Evolutionary conservation across 2,888 invertebrate species (phyloP), one percentile per base, ranked within the genome.

Genomic region (Baccha elongata): DNA sequence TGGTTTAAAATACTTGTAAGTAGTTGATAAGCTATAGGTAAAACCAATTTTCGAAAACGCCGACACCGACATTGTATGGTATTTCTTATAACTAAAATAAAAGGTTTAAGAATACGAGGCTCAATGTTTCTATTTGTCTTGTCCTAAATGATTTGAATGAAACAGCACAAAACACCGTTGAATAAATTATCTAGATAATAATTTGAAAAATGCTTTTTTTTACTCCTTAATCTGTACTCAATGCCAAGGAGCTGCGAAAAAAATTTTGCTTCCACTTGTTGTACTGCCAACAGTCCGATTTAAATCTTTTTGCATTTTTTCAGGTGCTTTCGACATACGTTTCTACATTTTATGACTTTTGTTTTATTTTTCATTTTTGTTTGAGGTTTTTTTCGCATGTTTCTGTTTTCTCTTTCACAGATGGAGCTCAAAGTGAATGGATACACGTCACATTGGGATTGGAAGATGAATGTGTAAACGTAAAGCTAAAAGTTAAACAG

Each of bases 261-360:
- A 60, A 65, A 60, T 69, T 40, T 81, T 46, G 76, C 64, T 67
- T 71, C 81, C 81, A 81, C 81, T 81, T 81, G 81, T 76, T 81
- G 80, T 21, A 44, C 29, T 80, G 58, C 75, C 60, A 35, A 62
- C 69, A 44, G 52, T 67, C 71, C 71, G 76, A 81, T 67, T 75
- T 76, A 76, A 81, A 81, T 76, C 81, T 81, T 40, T 67, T 75
- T 60, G 60, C 60, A 81, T 75, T 71, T 81, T 62, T 81, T 71
- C 75, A 81, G 76, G 76, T 81, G 76, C 76, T 65, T 67, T 60
- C 52, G 52, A 75, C 81, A 75, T 81, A 65, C 75, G 55, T 81
- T 37, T 48, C 11, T 13, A 35, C 11, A 26, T 53, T 50, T 53
- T 17, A 32, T 21, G n/a, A 65, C 65, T 60, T 72, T 65, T 62